Evolutionary conservation across 2,113 vertebrate genomes (phyloP), one percentile per base, ranked within the genome.

Genomic region (Amphilophus citrinellus): DNA sequence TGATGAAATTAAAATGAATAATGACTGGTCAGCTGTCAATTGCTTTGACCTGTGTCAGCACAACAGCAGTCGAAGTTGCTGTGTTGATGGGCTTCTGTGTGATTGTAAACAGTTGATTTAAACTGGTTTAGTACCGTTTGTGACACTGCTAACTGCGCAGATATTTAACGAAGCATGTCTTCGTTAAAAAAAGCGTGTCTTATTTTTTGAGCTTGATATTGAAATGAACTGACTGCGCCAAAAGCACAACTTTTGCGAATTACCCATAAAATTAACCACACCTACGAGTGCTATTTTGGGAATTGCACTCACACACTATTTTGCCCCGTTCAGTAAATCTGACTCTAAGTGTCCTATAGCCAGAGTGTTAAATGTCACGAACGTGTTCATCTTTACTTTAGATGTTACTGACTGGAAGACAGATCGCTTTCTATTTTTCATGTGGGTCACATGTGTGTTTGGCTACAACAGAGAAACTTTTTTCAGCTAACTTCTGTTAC

Each of bases 401-500:
- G 27, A 56, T 32, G 47, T 53, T 39, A 9, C 53, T 42, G 47
- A 79, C 39, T 2, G 35, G 24, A 56, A 58, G n/a, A 47, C 3
- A 0, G 24, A 68, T 35, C 5, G 3, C 37, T 32, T 32, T 80
- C 10, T 32, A 53, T 79, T 35, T 84, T 57, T 80, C 65, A 7
- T 66, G 24, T 79, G 27, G 80, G 42, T 84, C 61, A 50, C 20
- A 44, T 84, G 56, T 76, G n/a, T 62, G 82, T 82, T 83, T 78
- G 39, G 71, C 71, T 57, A 7, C 35, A 61, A 53, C 39, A 65
- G 27, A 60, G 10, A 77, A 53, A 62, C 60, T 42, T 82, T 60
- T 75, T 37, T 80, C 15, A 53, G 6, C 27, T 20, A 5, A 50
- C 2, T 17, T 50, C 15, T 50, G n/a, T 2, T 7, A 3, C 61